Base-by-base conservation (phyloP, 2,113 vertebrate species). In the Peromyscus polionotus region DNA sequence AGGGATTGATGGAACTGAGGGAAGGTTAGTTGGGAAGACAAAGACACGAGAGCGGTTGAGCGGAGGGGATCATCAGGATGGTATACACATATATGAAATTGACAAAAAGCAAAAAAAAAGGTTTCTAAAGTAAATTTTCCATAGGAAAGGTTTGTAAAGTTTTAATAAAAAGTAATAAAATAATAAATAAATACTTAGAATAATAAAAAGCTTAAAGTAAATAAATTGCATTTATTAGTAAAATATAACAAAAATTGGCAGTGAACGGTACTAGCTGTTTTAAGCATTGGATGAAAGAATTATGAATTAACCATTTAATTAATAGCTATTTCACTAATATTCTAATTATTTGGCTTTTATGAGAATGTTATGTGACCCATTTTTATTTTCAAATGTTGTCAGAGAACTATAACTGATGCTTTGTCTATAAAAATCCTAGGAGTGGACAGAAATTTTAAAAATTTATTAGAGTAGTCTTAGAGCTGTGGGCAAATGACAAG, bases 401-500 rank as follows among this genome's bases (percentile, higher is more conserved):
- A 10, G 84, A 70, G 48, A 31, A 75, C 17, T 84, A 91, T 45
- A 59, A 76, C 5, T 76, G 2, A 81, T 91, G 42, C 3, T 93
- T 39, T 93, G 6, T 36, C 39, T 87, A 45, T 83, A 90, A 89
- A 73, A 84, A 91, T n/a, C 8, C 3, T 4, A 54, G 31, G 39
- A 91, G 39, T 89, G 19, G 33, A 83, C 12, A 90, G 19, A 3
- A 3, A 1, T 12, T 90, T 94, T 67, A 83, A 89, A 93, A 92
- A 76, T 89, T 88, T 17, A 94, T 95, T 92, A n/a, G 0, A 80
- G 17, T 76, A n/a, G 36, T 79, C 72, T 9, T 86, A 73, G 16
- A 94, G 45, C 22, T 93, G 81, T 57, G 20, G 48, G 19, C n/a
- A 93, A 87, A 79, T 31, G 73, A 73, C 59, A 95, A 67, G 20